Percentiles rank a stretch among this genome's conserved stretches.
phyloP scores from a whole-genome alignment of 2,797 vertebrate species.

The Stomatorhinus walkeri region DNA sequence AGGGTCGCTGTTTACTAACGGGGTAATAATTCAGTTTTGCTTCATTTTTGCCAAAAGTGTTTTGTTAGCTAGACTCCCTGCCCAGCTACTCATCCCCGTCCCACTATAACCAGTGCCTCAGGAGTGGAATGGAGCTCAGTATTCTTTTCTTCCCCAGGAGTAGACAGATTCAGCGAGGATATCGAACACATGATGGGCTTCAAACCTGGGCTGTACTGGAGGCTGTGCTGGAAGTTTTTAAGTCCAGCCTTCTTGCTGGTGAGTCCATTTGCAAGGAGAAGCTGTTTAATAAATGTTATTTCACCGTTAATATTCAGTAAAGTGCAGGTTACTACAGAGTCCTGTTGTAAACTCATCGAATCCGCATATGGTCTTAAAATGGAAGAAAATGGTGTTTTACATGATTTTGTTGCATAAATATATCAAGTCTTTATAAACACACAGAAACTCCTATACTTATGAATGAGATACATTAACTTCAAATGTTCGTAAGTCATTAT shows the following conservation, averaged over 20 bases:
- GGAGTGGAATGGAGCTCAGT: background rate
- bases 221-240: constrained; percentile 97
- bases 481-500: background rate
- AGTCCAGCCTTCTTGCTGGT: constrained; percentile 93
- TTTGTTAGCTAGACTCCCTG: background rate
- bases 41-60: background rate
- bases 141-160: constrained; percentile 59
- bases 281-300: background rate
- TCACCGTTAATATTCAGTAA: background rate
- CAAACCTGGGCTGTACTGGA: constrained; percentile 95
- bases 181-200: constrained; percentile 97
- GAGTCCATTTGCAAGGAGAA: constrained; percentile 35
- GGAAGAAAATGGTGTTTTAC: background rate
- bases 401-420: background rate
- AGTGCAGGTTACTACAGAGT: background rate
- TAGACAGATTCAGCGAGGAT: constrained; percentile 95
- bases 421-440: background rate
- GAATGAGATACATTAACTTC: background rate
- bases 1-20: background rate
- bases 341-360: background rate
- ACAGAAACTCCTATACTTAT: background rate
- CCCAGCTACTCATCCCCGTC: background rate
- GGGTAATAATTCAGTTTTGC: background rate
- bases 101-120: background rate
- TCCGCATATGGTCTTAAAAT: background rate